Base-by-base conservation (phyloP, 2,113 vertebrate genomes). In the Ciconia boyciana region DNA sequence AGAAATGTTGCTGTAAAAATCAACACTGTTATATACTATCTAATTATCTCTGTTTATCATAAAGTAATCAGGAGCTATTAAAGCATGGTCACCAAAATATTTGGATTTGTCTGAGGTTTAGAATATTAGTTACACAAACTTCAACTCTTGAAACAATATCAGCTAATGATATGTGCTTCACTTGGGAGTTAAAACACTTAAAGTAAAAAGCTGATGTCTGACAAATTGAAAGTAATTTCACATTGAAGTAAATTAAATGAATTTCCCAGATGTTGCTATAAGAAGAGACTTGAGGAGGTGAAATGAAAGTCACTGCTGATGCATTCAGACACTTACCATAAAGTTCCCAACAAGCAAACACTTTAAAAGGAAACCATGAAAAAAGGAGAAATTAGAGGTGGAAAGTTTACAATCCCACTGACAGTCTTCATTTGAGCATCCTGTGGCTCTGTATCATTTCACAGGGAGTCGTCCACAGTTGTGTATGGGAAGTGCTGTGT, bases 241-340 rank as follows among this genome's bases (percentile, higher is more conserved):
- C n/a, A 74, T 61, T 94, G 90, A 90, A 93, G 82, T 57, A 96
- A 94, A 93, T 96, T 48, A 95, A 95, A 94, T 1, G 0, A 78
- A 84, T 94, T 96, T 96, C 61, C 78, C 95, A 95, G 92, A 94
- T 94, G 87, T 81, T 96, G 65, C 91, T 91, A 15, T 80, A 88
- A 68, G 89, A 68, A 87, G 70, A 92, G 24, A 85, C 17, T 79
- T 0, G 0, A 89, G 57, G 61, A 96, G 28, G 68, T 93, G 69
- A 94, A 93, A 93, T 76, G 51, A 95, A 94, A 96, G 84, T 70
- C 80, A 82, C 32, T 74, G 80, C n/a, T 84, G 78, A 76, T 81
- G 57, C 68, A 82, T 91, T 94, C 74, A 87, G 39, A 78, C 32
- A 51, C 34, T 79, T 94, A 60, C 17, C 39, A 90, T 71, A 68